Conservation (phyloP, 2,888 invertebrate genomes). For the Synanthedon andrenaeformis region DNA sequence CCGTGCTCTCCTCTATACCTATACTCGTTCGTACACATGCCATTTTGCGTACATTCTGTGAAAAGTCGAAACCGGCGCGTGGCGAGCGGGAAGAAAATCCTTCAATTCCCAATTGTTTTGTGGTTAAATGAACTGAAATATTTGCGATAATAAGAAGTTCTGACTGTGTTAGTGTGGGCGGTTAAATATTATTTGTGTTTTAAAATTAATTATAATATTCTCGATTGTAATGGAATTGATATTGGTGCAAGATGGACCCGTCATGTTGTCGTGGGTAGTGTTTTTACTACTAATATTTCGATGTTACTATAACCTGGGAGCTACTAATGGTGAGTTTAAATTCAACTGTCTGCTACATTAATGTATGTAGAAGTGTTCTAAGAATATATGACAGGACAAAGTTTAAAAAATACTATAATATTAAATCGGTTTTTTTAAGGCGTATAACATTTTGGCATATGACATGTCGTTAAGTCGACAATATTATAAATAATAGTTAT, state of each 20-base stretch:
- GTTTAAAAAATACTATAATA: no score
- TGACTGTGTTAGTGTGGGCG: not conserved
- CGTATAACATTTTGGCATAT: no score
- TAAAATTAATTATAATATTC: not conserved
- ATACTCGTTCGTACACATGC: slow-evolving; percentile 13
- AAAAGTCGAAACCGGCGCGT: slow-evolving; percentile 7
- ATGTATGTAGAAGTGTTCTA: no score
- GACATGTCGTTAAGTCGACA: no score
- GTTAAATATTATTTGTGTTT: not conserved
- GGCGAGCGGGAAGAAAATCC: not conserved
- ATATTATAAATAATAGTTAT: no score
- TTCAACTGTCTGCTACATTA: no score
- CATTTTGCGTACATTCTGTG: slow-evolving; percentile 20
- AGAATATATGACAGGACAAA: no score
- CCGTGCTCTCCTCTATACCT: slow-evolving; percentile 37
- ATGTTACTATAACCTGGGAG: slow-evolving; percentile 51
- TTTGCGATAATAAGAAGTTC: not conserved
- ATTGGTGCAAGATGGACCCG: slow-evolving; percentile 51
- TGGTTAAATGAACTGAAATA: no score
- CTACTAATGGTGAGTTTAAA: slow-evolving; percentile 1
- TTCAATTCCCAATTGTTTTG: no score
- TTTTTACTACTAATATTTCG: slow-evolving; percentile 54
- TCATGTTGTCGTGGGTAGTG: slow-evolving; percentile 57
- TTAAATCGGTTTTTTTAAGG: no score
- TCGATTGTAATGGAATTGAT: slow-evolving; percentile 9